Base-by-base conservation (phyloP, 1,140 invertebrate genomes). In the Dufourea novaeangliae region DNA sequence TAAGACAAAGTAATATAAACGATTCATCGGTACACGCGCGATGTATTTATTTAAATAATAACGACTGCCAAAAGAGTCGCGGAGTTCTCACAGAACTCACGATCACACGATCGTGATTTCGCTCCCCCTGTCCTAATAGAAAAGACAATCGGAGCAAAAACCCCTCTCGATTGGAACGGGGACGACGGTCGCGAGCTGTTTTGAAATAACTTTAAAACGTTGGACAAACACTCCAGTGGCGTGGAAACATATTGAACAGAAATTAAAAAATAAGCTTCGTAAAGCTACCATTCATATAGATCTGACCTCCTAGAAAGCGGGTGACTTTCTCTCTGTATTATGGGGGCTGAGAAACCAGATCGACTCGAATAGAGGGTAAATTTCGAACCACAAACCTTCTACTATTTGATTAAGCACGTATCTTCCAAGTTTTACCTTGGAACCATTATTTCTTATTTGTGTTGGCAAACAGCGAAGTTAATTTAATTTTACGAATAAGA, bases 191-290 rank as follows among this genome's bases (percentile, higher is more conserved):
- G 78, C 46, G 50, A 79, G 71, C 81, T 87, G 84, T 87, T 89
- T 88, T 89, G 82, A 87, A 90, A 87, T 82, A 82, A 88, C 74
- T 86, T 86, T 85, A 85, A 86, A 88, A 86, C 64, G 44, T 78
- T 78, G 68, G 67, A 68, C 78, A 86, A 89, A 88, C 80, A 88
- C 69, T 86, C 77, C 34, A 72, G 10, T 11, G n/a, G 52, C 76
- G 74, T 76, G 61, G 54, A 69, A 82, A 79, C 78, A 73, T 83
- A 86, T 87, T 83, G 85, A 70, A 61, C 22, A 68, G 72, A 83
- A 83, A 87, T 85, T 83, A 85, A 80, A 87, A 87, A 87, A 85
- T 87, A 87, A 87, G 80, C 78, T 88, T 79, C 62, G 12, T 83
- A 74, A n/a, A 84, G 67, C 74, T 39, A n/a, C 29, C 77, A 67